A percentile compares a stretch with the other conserved stretches of the same genome.
phyloP scores from a whole-genome alignment of 1,140 invertebrate species.

The Lysiphlebus fabarum region DNA sequence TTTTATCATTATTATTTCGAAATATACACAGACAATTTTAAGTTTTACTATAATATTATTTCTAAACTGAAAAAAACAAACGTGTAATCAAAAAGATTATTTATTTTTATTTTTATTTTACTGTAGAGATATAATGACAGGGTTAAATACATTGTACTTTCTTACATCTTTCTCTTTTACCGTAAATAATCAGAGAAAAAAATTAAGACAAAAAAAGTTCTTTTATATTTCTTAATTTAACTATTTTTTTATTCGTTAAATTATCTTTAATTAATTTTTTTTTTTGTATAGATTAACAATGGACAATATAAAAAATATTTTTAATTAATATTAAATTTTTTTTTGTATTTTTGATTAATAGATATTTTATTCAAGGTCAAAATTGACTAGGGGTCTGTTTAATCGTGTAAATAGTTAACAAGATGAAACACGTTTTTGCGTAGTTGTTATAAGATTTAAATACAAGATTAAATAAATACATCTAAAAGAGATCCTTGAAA shows the following conservation, averaged over 20 bases:
- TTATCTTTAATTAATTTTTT: too few relatives aligned
- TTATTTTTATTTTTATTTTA: constrained; percentile 1
- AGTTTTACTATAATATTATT: too few relatives aligned
- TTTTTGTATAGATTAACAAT: too few relatives aligned
- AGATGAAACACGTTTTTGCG: constrained; percentile 15
- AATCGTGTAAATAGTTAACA: neutral
- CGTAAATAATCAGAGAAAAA: constrained; percentile 1
- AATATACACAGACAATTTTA: too few relatives aligned
- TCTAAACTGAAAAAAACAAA: too few relatives aligned
- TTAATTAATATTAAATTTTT: too few relatives aligned
- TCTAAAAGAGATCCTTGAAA: constrained; percentile 25
- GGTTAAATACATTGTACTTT: neutral
- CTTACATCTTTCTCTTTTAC: neutral
- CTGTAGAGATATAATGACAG: neutral
- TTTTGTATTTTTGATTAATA: too few relatives aligned
- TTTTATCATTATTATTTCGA: too few relatives aligned
- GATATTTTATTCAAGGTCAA: constrained; percentile 5
- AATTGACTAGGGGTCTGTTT: neutral
- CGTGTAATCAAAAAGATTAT: neutral
- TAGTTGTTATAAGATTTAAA: constrained; percentile 13
- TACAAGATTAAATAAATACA: constrained; percentile 15
- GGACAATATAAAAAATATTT: too few relatives aligned
- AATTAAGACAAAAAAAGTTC: neutral
- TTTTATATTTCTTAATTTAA: too few relatives aligned
- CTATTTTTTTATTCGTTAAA: too few relatives aligned